Evolutionary conservation across 2,797 vertebrate species (phyloP).

Genomic region (Hipposideros larvatus): DNA sequence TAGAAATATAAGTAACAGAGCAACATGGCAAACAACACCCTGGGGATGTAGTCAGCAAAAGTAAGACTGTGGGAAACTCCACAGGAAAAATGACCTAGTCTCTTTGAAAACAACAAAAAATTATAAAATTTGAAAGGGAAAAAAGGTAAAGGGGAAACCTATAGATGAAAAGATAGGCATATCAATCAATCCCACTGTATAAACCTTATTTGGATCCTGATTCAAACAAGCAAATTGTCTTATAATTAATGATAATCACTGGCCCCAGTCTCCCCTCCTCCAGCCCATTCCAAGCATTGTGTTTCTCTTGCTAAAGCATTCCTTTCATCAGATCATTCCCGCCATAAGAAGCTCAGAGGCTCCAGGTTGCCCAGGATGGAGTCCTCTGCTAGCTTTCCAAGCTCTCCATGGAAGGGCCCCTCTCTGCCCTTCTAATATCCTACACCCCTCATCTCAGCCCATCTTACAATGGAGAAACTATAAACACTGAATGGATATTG

Average conservation of each 20-base stretch:
- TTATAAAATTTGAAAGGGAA: background rate
- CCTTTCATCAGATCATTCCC: too few relatives aligned
- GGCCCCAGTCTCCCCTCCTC: too few relatives aligned
- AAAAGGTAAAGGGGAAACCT: background rate
- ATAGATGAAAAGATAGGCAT: background rate
- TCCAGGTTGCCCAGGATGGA: too few relatives aligned
- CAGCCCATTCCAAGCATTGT: too few relatives aligned
- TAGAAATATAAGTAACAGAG: background rate
- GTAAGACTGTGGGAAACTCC: background rate
- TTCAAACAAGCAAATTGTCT: background rate
- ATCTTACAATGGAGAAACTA: background rate
- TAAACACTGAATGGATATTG: background rate
- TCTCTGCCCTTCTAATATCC: too few relatives aligned
- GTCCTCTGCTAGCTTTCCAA: too few relatives aligned
- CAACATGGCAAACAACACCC: background rate
- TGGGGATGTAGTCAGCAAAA: background rate
- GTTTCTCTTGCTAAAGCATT: too few relatives aligned
- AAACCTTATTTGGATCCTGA: background rate
- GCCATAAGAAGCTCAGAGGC: too few relatives aligned
- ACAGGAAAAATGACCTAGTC: background rate
- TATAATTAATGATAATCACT: background rate
- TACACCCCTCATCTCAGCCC: too few relatives aligned
- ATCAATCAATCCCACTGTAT: background rate
- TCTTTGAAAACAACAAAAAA: background rate
- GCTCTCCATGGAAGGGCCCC: too few relatives aligned